Base-by-base conservation (phyloP, 2,888 invertebrate species). In the Iselma pallidipennis region DNA sequence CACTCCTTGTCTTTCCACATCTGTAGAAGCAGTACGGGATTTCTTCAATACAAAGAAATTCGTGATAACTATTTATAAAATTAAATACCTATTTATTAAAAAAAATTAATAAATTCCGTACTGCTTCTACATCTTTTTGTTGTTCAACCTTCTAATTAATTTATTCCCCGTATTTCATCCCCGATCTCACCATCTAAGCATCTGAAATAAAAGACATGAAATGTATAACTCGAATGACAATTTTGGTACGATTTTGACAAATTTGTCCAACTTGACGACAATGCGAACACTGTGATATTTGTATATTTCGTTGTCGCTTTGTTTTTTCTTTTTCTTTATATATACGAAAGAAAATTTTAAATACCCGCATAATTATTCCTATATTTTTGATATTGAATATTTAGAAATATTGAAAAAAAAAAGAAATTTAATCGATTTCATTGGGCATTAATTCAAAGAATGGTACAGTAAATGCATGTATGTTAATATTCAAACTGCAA, bases 261-360 rank as follows among this genome's bases (percentile, higher is more conserved):
- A 21, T 45, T 45, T 19, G 19, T 21, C 45, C 9, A 45, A 45
- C 3, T 66, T 65, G 66, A 72, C 69, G 72, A 73, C 67, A 59
- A 71, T 72, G 71, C 70, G 74, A 72, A 76, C 76, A 76, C 80
- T 80, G 80, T 80, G 80, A 80, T 80, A 80, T 78, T 78, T 78
- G 74, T 74, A 76, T 73, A 74, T 75, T 74, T 72, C 71, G 74
- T 76, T 75, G 66, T 45, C 45, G 45, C 45, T 45, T 45, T 45
- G 19, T 19, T 45, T 45, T 42, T 45, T 10, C 10, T 12, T 70
- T 73, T 66, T 71, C 69, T 70, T 72, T 72, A 70, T 71, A 67
- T 67, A 69, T n/a, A n/a, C n/a, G n/a, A 71, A 69, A 70, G 66
- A 70, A 69, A 69, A 58, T 67, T 67, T 68, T 45, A 45, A 21